Evolutionary conservation across 2,113 vertebrate species (phyloP), one percentile per base, ranked within the genome.

Genomic region (Charina bottae): DNA sequence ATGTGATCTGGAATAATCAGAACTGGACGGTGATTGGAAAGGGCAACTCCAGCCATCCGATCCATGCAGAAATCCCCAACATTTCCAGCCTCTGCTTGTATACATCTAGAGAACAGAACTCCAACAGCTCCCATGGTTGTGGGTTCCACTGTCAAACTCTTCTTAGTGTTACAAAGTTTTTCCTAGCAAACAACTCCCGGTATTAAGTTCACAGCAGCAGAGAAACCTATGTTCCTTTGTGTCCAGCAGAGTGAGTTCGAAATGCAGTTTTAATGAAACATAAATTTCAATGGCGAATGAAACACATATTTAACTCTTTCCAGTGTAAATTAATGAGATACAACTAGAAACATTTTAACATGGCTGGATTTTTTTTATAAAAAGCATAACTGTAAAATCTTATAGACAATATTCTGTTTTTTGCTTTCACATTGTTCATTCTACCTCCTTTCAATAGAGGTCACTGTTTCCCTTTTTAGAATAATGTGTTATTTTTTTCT

Each of bases 371-470:
- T 28, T 56, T 10, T 83, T 83, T 0, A 83, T 42, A 87, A 56
- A 37, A 59, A 59, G 6, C 11, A 37, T 23, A 56, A 24, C 42
- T 55, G 11, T 54, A 54, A 33, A 6, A 21, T n/a, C 33, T 28
- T 0, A 2, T 33, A 33, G 15, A 33, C 23, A n/a, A 13, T 68
- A 19, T 53, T 46, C 8, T 55, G 11, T 24, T 55, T n/a, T 72
- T 68, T 91, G 17, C 46, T 23, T 62, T 91, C 4, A 37, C 15
- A 15, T 2, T 60, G 56, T 21, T 23, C n/a, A 37, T 62, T 83
- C 11, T 24, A 54, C 28, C 42, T 60, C 19, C 68, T 88, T 2
- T 92, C 91, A 92, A 62, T 54, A 88, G 91, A 83, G 68, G 68
- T 56, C 46, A 54, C 87, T 89, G 86, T 33, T 59, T 33, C 64